These are phyloP conservation scores for Crocodylus rhombifer DNA, from an alignment of 2,797 vertebrate species.

Conservation along the genomic window DNA sequence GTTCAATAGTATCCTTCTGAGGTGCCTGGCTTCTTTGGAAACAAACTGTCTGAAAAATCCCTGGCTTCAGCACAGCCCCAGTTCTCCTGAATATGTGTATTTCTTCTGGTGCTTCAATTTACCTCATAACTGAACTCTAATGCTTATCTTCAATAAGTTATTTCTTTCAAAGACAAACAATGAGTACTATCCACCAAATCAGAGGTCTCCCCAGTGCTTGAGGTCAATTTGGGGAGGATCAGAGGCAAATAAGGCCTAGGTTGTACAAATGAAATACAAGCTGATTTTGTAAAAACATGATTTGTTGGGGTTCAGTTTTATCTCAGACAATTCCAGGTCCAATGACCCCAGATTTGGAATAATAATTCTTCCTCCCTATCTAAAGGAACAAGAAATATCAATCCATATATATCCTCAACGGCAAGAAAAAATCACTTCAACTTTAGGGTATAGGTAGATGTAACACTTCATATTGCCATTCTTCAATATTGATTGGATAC, in stretches of 20 bases:
- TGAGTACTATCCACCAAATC: background rate
- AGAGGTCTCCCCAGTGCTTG: background rate
- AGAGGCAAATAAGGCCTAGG: background rate
- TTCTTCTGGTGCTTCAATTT: background rate
- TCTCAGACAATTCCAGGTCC: background rate
- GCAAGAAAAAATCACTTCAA: background rate
- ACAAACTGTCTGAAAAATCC: background rate
- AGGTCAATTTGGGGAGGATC: background rate
- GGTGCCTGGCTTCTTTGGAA: background rate
- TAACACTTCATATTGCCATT: no score
- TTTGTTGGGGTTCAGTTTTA: background rate
- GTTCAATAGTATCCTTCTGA: background rate
- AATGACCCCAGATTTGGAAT: constrained; percentile 19
- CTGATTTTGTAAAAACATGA: background rate
- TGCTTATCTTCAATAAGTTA: background rate
- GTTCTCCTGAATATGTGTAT: background rate
- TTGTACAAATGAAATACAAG: background rate
- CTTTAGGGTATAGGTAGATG: no score
- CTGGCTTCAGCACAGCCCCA: background rate
- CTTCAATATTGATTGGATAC: no score
- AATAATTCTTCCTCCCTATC: background rate
- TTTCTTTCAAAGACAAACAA: background rate
- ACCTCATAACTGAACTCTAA: background rate
- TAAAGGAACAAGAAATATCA: constrained; percentile 12
- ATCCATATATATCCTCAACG: background rate